These are phyloP conservation scores for Caenorhabditis sulstoni DNA, from an alignment of 2,888 invertebrate species.

Conservation along the genomic window DNA sequence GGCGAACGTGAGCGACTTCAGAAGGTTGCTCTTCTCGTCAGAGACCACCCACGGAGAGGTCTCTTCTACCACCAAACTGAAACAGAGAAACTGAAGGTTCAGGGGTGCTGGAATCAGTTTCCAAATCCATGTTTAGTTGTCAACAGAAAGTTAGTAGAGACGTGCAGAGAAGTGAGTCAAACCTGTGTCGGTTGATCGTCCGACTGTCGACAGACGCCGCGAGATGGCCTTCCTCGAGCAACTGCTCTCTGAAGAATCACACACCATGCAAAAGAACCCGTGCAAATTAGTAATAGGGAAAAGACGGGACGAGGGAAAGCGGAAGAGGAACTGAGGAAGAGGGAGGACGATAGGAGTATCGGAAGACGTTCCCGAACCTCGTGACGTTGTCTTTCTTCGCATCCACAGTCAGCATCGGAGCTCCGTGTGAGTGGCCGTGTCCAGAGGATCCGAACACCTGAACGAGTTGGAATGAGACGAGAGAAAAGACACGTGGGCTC, in stretches of 20 bases:
- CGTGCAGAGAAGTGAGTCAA: constrained; percentile 32
- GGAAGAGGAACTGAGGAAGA: not conserved
- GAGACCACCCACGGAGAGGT: constrained; percentile 57
- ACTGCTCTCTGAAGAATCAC: constrained; percentile 45
- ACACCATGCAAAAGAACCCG: constrained; percentile 46
- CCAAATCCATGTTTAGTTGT: not conserved
- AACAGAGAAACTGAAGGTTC: constrained; percentile 5
- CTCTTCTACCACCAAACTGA: constrained; percentile 52
- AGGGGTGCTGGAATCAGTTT: too few species aligned
- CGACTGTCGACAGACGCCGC: constrained; percentile 9
- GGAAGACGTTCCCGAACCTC: constrained; percentile 21
- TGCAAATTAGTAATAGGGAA: constrained; percentile 40
- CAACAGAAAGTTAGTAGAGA: constrained; percentile 25
- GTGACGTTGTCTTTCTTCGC: constrained; percentile 38
- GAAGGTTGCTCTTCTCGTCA: constrained; percentile 61
- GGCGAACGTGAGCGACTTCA: constrained; percentile 79
- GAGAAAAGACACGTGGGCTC: not conserved
- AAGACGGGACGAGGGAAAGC: not conserved
- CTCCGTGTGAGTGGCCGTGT: constrained; percentile 54
- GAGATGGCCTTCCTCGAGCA: constrained; percentile 27
- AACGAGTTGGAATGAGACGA: not conserved
- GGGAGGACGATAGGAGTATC: constrained; percentile 1
- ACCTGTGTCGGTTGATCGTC: constrained; percentile 26
- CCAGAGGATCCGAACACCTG: constrained; percentile 70
- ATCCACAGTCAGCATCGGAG: constrained; percentile 10